phyloP scores from a whole-genome alignment of 1,140 invertebrate genomes.

The Sitodiplosis mosellana region DNA sequence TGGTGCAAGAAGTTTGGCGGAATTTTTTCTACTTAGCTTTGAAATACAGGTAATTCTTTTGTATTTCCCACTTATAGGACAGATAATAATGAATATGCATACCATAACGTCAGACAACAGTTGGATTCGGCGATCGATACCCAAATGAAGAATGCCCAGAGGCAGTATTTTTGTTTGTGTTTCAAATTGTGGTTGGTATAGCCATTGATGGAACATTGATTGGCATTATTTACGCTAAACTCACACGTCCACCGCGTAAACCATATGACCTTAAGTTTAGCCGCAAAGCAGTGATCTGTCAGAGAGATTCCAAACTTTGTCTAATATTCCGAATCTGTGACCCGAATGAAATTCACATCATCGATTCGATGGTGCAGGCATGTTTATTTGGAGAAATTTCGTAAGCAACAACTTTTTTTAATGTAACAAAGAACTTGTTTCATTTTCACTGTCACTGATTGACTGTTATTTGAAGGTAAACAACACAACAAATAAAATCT shows the following conservation, averaged over 20 bases:
- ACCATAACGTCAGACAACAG: constrained; percentile 29
- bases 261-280: constrained; percentile 34
- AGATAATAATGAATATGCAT: background rate
- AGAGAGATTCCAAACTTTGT: constrained; percentile 37
- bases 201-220: constrained; percentile 34
- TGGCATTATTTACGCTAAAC: constrained; percentile 39
- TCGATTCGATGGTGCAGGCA: constrained; percentile 35
- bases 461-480: background rate
- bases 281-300: constrained; percentile 37
- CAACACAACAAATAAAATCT: background rate
- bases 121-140: constrained; percentile 51
- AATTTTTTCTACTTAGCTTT: constrained; percentile 37
- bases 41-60: constrained; percentile 31
- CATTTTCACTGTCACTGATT: background rate
- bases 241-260: constrained; percentile 31
- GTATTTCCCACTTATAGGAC: background rate
- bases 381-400: constrained; percentile 29
- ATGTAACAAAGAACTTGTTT: too few relatives aligned
- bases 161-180: constrained; percentile 50
- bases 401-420: constrained; percentile 10
- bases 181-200: constrained; percentile 35
- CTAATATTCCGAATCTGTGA: constrained; percentile 42
- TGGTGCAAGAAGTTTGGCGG: constrained; percentile 31
- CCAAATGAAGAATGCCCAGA: constrained; percentile 72
- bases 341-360: constrained; percentile 31